Base-by-base conservation (phyloP, 2,113 vertebrate species). In the Chionodraco myersi region DNA sequence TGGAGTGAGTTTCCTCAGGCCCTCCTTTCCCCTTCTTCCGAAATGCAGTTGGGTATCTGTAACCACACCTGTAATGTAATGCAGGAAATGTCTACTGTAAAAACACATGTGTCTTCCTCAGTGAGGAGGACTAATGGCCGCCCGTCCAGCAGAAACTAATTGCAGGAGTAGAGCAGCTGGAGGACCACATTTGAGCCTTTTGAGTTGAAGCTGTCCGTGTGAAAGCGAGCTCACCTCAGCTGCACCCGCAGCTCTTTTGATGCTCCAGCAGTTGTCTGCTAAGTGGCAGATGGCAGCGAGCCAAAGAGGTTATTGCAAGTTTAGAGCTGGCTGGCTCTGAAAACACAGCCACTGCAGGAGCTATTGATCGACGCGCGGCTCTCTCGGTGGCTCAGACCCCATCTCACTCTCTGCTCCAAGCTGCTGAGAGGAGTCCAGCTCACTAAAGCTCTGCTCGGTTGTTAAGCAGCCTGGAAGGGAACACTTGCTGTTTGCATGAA, bases 271-370 rank as follows among this genome's bases (percentile, higher is more conserved):
- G 76, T 77, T 69, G 88, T 84, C 82, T 88, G 79, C 87, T 90
- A 90, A 92, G 81, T 92, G 87, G 84, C 81, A 82, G 81, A 68
- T 87, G 87, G 86, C 82, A 53, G 63, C 26, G 1, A 85, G 87
- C 88, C 89, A 90, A 72, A 88, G 71, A 87, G 81, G 80, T 89
- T 85, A 84, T 78, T 88, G 80, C 69, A 77, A 88, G 72, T 88
- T 84, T 86, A 52, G 81, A 88, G 82, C 76, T 79, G 86, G 88
- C 89, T 82, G 66, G 72, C 64, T 78, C 34, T 86, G 85, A 86
- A 84, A 87, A 86, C 86, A 78, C 77, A 78, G 74, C 68, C 76
- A 59, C 86, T 87, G 79, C 83, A 85, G 84, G 71, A 86, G 86
- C 62, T 85, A 87, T 85, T 87, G 92, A 92, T 91, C 80, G 81